These are phyloP conservation scores for Dicyrtoma fusca DNA, from an alignment of 2,888 invertebrate genomes.

Conservation along the genomic window DNA sequence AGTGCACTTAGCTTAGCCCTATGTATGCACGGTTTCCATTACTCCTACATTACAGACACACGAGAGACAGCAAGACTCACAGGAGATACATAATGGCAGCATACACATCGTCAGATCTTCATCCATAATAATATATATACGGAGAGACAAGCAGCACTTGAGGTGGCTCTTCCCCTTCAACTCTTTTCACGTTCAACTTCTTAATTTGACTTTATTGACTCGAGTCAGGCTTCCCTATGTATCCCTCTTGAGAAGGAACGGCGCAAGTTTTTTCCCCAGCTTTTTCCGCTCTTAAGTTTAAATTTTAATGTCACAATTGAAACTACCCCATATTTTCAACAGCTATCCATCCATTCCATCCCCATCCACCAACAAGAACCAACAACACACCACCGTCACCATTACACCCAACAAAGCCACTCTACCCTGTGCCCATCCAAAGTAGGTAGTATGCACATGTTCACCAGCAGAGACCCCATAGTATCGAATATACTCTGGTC, in stretches of 20 bases:
- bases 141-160: conserved; percentile 23
- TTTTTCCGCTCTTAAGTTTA: conserved; percentile 41
- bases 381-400: conserved; percentile 36
- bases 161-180: conserved; percentile 31
- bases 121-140: too few relatives aligned
- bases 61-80: neutral
- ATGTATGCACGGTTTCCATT: conserved; percentile 13
- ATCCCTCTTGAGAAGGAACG: neutral
- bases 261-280: neutral
- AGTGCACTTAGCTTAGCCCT: conserved; percentile 40
- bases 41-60: too few relatives aligned
- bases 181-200: conserved; percentile 49
- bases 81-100: neutral
- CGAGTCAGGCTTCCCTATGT: conserved; percentile 17
- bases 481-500: too few relatives aligned
- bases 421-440: neutral
- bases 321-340: conserved; percentile 37
- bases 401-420: neutral
- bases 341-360: neutral
- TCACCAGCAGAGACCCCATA: too few relatives aligned
- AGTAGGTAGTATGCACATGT: too few relatives aligned
- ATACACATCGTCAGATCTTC: too few relatives aligned
- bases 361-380: neutral
- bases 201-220: conserved; percentile 57
- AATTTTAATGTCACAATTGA: conserved; percentile 55